These are phyloP conservation scores for Hemibagrus wyckioides DNA, from an alignment of 2,113 vertebrate genomes.

Conservation along the genomic window DNA sequence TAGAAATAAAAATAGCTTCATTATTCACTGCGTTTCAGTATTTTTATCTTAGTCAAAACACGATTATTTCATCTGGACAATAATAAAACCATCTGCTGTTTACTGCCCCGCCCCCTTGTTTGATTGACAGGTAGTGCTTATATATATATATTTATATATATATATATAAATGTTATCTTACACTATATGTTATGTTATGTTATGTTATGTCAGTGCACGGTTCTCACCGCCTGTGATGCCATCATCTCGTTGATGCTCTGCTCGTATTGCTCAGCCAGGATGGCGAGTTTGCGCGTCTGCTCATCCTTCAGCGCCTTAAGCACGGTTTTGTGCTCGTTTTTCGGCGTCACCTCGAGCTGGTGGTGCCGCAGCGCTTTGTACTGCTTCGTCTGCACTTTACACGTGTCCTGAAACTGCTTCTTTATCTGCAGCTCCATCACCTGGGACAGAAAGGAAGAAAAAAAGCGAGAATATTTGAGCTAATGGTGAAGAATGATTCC, in stretches of 20 bases:
- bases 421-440: constrained; percentile 99
- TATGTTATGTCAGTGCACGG: background rate
- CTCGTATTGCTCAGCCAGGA: constrained; percentile 98
- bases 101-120: background rate
- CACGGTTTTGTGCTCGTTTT: constrained; percentile 97
- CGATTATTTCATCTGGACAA: background rate
- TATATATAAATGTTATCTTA: too few relatives aligned
- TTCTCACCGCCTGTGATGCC: constrained; percentile 94
- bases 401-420: constrained; percentile 99
- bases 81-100: background rate
- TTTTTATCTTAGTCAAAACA: background rate
- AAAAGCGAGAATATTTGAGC: background rate
- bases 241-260: constrained; percentile 99
- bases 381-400: constrained; percentile 99
- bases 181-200: too few relatives aligned
- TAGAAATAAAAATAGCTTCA: background rate
- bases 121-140: background rate
- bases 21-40: background rate
- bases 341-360: constrained; percentile 98
- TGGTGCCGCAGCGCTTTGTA: constrained; percentile 99
- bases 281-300: constrained; percentile 98
- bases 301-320: constrained; percentile 97
- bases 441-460: constrained; percentile 67
- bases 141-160: too few relatives aligned
- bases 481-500: background rate